Evolutionary conservation across 2,888 invertebrate genomes (phyloP), one percentile per base, ranked within the genome.

Genomic region (Scrobipalpa atriplicella): DNA sequence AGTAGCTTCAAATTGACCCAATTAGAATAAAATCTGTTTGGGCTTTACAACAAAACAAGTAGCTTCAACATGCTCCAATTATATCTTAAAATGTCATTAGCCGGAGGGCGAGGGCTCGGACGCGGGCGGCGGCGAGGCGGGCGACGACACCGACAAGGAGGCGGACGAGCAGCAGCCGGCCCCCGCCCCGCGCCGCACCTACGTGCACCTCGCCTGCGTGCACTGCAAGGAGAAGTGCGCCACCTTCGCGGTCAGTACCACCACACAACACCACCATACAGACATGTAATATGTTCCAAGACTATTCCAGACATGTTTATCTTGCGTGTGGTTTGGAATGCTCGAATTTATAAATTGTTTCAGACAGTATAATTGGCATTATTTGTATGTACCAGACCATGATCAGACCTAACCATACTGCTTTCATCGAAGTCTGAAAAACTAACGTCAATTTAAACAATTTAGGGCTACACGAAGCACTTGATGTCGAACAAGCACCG

Each of bases 151-250:
- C 73, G 94, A 94, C 67, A 92, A 92, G 10, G 94, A 93, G 71
- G 89, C 85, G 0, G 87, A 90, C 39, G 93, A 93, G 0, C 93
- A 67, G 86, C 76, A 79, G 64, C 66, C 83, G 8, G 90, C 75
- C 94, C 90, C 75, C 94, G 94, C 82, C 93, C 96, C 76, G 61
- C 72, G 82, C 62, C 83, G 81, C 2, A 76, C 93, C 41, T 96
- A 94, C 80, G 96, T 97, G 67, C 95, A 95, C 73, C 90, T 97
- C 56, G 91, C 93, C 41, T 97, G 97, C 79, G 96, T 96, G 0
- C 97, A 97, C 81, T 97, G 97, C 83, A 94, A 94, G 72, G 94
- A 95, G 76, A 95, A 95, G 78, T 95, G 95, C 73, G 93, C 95
- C 9, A 97, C 96, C 9, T 97, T 96, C 79, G 95, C 95, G 80